These are phyloP conservation scores for Callinectes sapidus DNA, from an alignment of 2,888 invertebrate species.

Conservation along the genomic window DNA sequence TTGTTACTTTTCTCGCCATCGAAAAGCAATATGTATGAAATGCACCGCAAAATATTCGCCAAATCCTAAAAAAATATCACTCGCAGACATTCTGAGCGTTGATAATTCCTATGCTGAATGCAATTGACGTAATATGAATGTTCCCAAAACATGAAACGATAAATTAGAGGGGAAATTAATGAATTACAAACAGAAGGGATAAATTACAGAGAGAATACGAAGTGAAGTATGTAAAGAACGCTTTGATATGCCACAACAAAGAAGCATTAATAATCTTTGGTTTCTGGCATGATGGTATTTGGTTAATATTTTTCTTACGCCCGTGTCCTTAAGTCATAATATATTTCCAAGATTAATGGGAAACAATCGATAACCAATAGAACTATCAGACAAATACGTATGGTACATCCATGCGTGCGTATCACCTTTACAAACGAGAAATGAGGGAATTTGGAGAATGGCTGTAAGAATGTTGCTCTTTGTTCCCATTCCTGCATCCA, in stretches of 20 bases:
- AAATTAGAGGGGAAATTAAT: background rate
- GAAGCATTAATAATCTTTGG: too few relatives aligned
- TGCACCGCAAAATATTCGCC: background rate
- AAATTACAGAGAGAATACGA: background rate
- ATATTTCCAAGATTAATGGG: too few relatives aligned
- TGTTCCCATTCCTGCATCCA: background rate
- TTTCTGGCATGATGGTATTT: too few relatives aligned
- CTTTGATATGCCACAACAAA: background rate
- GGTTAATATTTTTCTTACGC: too few relatives aligned
- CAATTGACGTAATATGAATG: background rate
- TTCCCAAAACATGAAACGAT: background rate
- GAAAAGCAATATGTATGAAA: background rate
- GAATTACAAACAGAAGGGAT: background rate
- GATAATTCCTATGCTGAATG: background rate
- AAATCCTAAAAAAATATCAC: background rate
- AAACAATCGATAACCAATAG: too few relatives aligned
- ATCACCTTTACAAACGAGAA: background rate
- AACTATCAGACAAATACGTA: too few relatives aligned
- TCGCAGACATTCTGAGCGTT: background rate
- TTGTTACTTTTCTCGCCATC: background rate
- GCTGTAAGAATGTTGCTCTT: background rate
- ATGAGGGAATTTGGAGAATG: background rate
- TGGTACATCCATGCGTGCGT: too few relatives aligned
- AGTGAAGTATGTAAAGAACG: background rate
- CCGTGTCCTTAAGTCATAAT: too few relatives aligned